Evolutionary conservation across 2,797 vertebrate species (phyloP).

Genomic region (Tragelaphus eurycerus): DNA sequence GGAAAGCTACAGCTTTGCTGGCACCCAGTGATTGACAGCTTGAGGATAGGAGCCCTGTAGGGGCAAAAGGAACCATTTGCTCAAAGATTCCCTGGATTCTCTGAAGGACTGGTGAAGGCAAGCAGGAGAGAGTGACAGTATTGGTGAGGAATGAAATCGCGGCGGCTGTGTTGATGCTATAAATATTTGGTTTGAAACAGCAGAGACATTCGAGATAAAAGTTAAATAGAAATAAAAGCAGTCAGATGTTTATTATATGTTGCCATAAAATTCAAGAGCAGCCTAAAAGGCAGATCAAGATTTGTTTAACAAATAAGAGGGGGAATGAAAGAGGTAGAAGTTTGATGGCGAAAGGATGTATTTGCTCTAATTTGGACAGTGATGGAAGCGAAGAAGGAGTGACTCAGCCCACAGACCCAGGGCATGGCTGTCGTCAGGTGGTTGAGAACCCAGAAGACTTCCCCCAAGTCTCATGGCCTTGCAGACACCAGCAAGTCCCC

Average conservation of each 20-base stretch:
- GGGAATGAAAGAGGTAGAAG: constrained; percentile 74
- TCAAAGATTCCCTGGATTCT: background rate
- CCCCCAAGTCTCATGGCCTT: background rate
- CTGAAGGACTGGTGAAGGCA: constrained; percentile 18
- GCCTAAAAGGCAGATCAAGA: constrained; percentile 83
- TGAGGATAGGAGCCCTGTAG: background rate
- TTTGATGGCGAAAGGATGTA: constrained; percentile 70
- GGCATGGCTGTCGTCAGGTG: background rate
- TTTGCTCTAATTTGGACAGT: constrained; percentile 74
- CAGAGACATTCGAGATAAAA: constrained; percentile 83
- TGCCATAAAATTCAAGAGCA: constrained; percentile 84
- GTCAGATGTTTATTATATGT: constrained; percentile 85
- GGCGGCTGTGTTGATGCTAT: constrained; percentile 72
- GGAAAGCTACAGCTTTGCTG: background rate
- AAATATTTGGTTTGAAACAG: constrained; percentile 85
- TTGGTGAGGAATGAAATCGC: constrained; percentile 65
- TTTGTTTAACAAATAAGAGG: constrained; percentile 83
- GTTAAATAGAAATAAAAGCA: constrained; percentile 86
- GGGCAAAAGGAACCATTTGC: background rate
- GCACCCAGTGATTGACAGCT: background rate
- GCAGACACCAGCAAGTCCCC: background rate
- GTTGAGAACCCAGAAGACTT: background rate
- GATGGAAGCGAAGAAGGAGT: constrained; percentile 63
- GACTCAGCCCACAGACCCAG: background rate
- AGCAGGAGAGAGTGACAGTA: constrained; percentile 70